phyloP scores from a whole-genome alignment of 2,113 vertebrate genomes.

The Gadus chalcogrammus region DNA sequence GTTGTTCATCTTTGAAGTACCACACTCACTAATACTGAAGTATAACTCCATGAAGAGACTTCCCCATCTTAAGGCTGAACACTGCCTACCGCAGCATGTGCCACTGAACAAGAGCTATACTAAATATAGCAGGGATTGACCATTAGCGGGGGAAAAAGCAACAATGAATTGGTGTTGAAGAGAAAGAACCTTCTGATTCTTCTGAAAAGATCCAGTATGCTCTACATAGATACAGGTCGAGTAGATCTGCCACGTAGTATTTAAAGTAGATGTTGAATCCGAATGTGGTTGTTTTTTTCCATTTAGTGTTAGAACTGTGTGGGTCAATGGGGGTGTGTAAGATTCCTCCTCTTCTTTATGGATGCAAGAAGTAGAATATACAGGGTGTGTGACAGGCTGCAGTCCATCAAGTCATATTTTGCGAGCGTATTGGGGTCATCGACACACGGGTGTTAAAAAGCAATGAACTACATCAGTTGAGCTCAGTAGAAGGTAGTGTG shows the following conservation, averaged over 20 bases:
- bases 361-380: constrained; percentile 8
- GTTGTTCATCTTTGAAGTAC: constrained; percentile 54
- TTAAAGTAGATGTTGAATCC: constrained; percentile 58
- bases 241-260: constrained; percentile 41
- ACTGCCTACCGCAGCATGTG: constrained; percentile 33
- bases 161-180: constrained; percentile 4
- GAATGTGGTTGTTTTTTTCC: constrained; percentile 47
- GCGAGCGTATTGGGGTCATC: no score
- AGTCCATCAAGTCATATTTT: neutral
- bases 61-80: constrained; percentile 43
- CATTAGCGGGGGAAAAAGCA: constrained; percentile 39
- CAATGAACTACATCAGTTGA: no score
- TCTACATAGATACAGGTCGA: constrained; percentile 55
- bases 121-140: constrained; percentile 21
- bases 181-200: constrained; percentile 32
- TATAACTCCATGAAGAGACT: constrained; percentile 28
- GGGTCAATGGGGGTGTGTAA: neutral
- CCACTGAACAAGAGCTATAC: constrained; percentile 30
- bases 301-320: constrained; percentile 34
- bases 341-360: constrained; percentile 5
- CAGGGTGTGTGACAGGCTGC: neutral
- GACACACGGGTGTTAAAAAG: no score
- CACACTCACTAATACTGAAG: constrained; percentile 50
- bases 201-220: constrained; percentile 54
- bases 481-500: no score